A percentile compares a stretch with the other conserved stretches of the same genome.
Evolutionary conservation across 23 tunicate species (phyloP).

Genomic region (Styela plicata): DNA sequence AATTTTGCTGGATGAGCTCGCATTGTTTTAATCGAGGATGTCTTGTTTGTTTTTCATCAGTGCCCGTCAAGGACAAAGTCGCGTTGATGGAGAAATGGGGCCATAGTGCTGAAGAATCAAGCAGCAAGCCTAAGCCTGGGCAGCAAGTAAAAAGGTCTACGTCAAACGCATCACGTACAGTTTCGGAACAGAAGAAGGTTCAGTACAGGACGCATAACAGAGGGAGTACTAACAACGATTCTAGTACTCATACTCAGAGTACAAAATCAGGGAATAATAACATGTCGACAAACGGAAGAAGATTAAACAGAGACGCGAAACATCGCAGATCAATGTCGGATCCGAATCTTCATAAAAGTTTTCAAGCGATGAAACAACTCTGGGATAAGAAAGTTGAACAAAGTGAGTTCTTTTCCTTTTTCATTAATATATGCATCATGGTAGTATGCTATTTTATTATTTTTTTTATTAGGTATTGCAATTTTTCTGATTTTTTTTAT

Average conservation of each 20-base stretch:
- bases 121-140: neutral
- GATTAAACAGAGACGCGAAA: constrained; percentile 24
- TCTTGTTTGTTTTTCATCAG: constrained; percentile 23
- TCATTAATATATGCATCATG: too few species aligned
- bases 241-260: neutral
- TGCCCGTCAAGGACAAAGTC: constrained; percentile 37
- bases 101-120: neutral
- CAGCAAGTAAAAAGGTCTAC: neutral
- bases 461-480: too few species aligned
- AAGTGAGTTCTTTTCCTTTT: constrained; percentile 21
- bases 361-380: constrained; percentile 52
- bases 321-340: constrained; percentile 78
- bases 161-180: constrained; percentile 6
- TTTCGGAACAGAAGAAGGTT: neutral
- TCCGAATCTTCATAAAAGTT: constrained; percentile 46
- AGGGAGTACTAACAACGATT: neutral
- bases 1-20: neutral
- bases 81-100: constrained; percentile 26
- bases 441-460: too few species aligned
- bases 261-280: neutral
- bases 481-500: too few species aligned
- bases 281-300: neutral
- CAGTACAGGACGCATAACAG: neutral
- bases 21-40: neutral
- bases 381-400: constrained; percentile 62